Base-by-base conservation (phyloP, 2,888 invertebrate genomes). In the Pseudolycoriella hygida region DNA sequence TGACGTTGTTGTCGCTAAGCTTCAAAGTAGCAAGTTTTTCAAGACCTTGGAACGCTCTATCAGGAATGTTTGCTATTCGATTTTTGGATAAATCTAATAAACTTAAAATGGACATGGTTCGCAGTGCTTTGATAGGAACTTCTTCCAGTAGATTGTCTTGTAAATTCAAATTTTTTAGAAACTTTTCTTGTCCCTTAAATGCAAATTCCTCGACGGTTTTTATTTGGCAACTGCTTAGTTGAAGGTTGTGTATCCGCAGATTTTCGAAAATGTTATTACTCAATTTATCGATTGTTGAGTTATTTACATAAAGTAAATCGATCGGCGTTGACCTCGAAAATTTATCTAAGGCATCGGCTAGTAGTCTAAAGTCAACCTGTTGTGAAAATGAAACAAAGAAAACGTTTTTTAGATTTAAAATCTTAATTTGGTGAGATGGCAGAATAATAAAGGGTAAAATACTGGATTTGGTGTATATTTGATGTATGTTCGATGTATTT, bases 261-360 rank as follows among this genome's bases (percentile, higher is more conserved):
- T 77, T 76, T 20, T 67, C 61, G 55, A 88, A 78, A 50, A 80
- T 73, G 50, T 75, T 73, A 55, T 82, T 76, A 42, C 71, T 70
- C 43, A 89, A 66, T 44, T 69, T 67, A 25, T 72, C 71, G 43
- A 90, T 74, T 30, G 84, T 82, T 44, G 88, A 85, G 67, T 90
- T 90, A 67, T 88, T 88, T 49, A 92, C 74, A 62, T 90, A 89
- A 34, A 92, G 73, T 51, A 90, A 71, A 63, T 90, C 90, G 52
- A 92, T 70, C 43, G 77, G 71, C 45, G 75, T 76, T 52, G 72
- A 69, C 50, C 72, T 69, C 17, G 80, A 74, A 67, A 77, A 76
- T 54, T 74, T 73, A 58, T 81, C 75, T 61, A 85, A 68, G 20
- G 85, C 80, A 46, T 74, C 67, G 53, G 89, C 61, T n/a, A 92